Evolutionary conservation across 2,888 invertebrate species (phyloP).

Genomic region (Ernsta delagoae): DNA sequence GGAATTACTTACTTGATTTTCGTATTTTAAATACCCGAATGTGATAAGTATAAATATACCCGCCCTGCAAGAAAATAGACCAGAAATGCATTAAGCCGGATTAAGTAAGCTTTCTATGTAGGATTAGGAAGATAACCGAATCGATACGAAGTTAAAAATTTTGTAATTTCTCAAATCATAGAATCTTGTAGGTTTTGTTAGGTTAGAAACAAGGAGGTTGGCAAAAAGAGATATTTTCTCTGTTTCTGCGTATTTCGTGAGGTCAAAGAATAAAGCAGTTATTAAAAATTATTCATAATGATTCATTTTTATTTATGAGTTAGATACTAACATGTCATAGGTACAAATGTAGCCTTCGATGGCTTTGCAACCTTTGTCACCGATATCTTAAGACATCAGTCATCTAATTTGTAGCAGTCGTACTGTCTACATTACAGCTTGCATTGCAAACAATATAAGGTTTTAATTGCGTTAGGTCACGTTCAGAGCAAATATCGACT

Average conservation of each 20-base stretch:
- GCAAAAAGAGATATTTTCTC: no score
- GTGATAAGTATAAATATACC: no score
- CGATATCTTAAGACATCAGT: conserved; percentile 25
- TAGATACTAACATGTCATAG: conserved; percentile 20
- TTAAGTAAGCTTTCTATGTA: no score
- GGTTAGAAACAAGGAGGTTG: no score
- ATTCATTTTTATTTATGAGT: conserved; percentile 14
- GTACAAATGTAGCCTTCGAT: conserved; percentile 8
- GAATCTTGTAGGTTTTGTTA: no score
- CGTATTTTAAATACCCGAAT: no score
- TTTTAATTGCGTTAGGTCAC: conserved; percentile 50
- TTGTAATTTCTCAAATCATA: neutral
- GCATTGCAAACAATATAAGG: conserved; percentile 36
- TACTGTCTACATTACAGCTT: conserved; percentile 10
- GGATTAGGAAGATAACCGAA: no score
- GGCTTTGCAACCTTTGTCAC: conserved; percentile 22
- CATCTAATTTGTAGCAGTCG: conserved; percentile 15
- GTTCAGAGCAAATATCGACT: conserved; percentile 39
- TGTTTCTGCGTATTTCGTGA: no score
- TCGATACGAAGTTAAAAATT: neutral
- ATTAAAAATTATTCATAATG: neutral
- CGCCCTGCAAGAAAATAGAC: no score
- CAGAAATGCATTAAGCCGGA: no score
- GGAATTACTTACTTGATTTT: no score
- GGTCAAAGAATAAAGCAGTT: no score